These are phyloP conservation scores for Phrynocephalus guinanensis DNA, from an alignment of 2,797 vertebrate species.

Conservation along the genomic window DNA sequence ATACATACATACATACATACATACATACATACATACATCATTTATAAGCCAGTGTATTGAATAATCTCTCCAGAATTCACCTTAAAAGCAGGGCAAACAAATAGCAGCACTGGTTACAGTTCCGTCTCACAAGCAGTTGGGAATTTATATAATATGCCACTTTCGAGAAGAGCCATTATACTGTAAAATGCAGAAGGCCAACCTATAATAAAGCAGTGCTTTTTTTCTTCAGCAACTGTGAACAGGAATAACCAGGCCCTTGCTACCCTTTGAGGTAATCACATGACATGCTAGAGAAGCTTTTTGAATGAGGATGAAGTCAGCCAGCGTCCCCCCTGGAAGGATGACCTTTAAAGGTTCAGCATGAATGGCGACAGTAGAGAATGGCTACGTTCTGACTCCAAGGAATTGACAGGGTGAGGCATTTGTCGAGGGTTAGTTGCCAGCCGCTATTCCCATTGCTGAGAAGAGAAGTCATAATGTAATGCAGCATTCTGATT, in stretches of 20 bases:
- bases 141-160: slow-evolving; percentile 24
- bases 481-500: slow-evolving; percentile 29
- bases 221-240: slow-evolving; percentile 9
- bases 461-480: slow-evolving; percentile 16
- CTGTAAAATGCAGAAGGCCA: slow-evolving; percentile 20
- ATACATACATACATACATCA: background rate
- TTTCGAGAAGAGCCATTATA: background rate
- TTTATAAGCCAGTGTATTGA: background rate
- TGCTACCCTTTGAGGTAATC: slow-evolving; percentile 13
- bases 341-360: slow-evolving; percentile 40
- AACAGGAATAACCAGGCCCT: slow-evolving; percentile 19
- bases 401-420: slow-evolving; percentile 30
- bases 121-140: background rate
- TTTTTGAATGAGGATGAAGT: slow-evolving; percentile 38
- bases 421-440: slow-evolving; percentile 31
- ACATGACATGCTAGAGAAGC: slow-evolving; percentile 8
- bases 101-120: background rate
- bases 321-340: slow-evolving; percentile 10
- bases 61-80: background rate
- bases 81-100: slow-evolving; percentile 9
- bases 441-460: slow-evolving; percentile 26
- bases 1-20: no score
- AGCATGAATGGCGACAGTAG: slow-evolving; percentile 14
- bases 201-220: slow-evolving; percentile 15
- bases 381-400: slow-evolving; percentile 31